Conservation (phyloP, 1,140 invertebrate species). For the Campoletis sonorensis region DNA sequence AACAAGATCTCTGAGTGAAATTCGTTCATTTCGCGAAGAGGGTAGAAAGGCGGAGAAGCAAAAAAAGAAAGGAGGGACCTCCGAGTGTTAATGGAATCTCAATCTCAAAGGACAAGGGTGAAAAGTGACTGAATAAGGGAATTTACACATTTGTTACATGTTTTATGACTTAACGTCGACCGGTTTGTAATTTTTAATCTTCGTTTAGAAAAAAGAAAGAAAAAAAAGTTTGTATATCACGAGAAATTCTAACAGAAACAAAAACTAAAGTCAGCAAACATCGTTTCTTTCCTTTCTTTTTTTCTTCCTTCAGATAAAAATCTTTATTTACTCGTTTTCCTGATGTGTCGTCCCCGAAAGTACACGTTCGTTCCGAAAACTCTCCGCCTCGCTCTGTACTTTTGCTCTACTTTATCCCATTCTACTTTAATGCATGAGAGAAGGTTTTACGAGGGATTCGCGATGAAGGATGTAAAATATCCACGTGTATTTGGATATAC, state of each 20-base stretch:
- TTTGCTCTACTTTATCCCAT: background rate
- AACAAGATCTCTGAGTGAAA: background rate
- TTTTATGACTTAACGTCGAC: background rate
- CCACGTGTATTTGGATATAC: background rate
- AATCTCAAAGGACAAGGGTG: background rate
- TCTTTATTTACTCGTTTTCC: background rate
- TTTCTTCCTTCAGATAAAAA: background rate
- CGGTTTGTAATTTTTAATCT: too few species aligned
- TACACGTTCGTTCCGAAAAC: background rate
- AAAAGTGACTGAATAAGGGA: background rate
- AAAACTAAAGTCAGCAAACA: too few species aligned
- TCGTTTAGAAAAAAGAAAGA: too few species aligned
- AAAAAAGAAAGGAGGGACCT: background rate
- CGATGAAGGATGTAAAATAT: conserved; percentile 2
- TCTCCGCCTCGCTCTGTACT: background rate
- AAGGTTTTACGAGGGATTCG: conserved; percentile 7
- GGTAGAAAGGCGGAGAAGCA: background rate
- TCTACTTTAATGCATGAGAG: background rate
- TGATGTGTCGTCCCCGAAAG: background rate
- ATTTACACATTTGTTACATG: background rate
- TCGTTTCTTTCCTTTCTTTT: too few species aligned
- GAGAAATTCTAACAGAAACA: too few species aligned
- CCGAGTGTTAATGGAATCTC: background rate
- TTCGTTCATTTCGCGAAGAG: conserved; percentile 3
- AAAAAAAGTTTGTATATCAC: too few species aligned